Evolutionary conservation across 2,113 vertebrate genomes (phyloP), one percentile per base, ranked within the genome.

Genomic region (Pelecanus crispus): DNA sequence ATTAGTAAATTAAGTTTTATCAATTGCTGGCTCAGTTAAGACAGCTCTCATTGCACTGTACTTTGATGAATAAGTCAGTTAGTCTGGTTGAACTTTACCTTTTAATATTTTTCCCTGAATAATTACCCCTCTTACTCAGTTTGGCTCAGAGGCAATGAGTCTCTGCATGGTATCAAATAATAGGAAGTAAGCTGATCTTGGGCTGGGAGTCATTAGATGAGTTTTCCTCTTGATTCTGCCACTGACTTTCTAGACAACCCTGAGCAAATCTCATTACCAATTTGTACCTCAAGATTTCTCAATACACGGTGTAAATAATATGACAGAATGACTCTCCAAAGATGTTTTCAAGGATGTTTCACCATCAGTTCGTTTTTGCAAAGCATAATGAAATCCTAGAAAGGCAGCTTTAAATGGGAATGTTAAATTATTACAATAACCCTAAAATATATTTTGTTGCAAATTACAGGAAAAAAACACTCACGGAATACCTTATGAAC

Each of bases 161-260:
- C 61, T 52, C 53, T 87, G 61, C 68, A 87, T 40, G 50, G 2
- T 3, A 92, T 21, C 25, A 89, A 56, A 12, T 34, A 84, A 81
- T 19, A 73, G 56, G 34, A 86, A 81, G 26, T 14, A 92, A 81
- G 62, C 42, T 88, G 66, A 25, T 73, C 79, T 67, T 63, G 42
- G 81, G 68, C 36, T 81, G 67, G 81, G 40, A 92, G 40, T 52
- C 22, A 72, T 73, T 24, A 78, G 19, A 59, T 0, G 29, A 94
- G 40, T 68, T 79, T 89, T 92, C 44, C 65, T 91, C 81, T 89
- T 25, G 36, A 62, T 88, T 81, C 70, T 97, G 58, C 34, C 86
- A 91, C 77, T 92, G 83, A 81, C 83, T 81, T 94, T 87, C 56
- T 44, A 91, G 45, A 61, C n/a, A 93, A 89, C 65, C 83, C 79